These are phyloP conservation scores for Smittia aterrima DNA, from an alignment of 2,888 invertebrate genomes.

Conservation along the genomic window DNA sequence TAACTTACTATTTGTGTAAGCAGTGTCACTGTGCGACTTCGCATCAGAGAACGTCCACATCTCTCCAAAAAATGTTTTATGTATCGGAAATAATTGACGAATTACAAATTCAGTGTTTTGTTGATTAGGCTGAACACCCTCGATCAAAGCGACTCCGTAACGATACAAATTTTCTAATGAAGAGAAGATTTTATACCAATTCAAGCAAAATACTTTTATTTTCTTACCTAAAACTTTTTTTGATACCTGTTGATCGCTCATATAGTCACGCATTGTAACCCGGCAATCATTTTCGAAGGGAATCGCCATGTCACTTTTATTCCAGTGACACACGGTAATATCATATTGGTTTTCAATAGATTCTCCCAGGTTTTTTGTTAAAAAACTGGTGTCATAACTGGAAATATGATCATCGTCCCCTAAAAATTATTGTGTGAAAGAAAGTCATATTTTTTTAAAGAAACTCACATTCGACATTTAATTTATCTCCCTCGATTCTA, in stretches of 20 bases:
- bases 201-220: too few relatives aligned
- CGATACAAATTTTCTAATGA: conserved; percentile 50
- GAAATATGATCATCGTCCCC: conserved; percentile 63
- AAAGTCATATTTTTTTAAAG: neutral
- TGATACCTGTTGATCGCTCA: conserved; percentile 54
- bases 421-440: conserved; percentile 48
- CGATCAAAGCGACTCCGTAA: conserved; percentile 52
- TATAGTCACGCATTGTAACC: conserved; percentile 55
- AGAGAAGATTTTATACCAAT: too few relatives aligned
- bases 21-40: conserved; percentile 66
- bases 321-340: too few relatives aligned
- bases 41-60: conserved; percentile 66
- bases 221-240: conserved; percentile 56
- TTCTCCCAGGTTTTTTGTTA: conserved; percentile 45
- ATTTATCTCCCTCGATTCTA: conserved; percentile 48
- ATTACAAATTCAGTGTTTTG: conserved; percentile 55
- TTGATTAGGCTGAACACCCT: conserved; percentile 49
- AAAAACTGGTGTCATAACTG: conserved; percentile 56
- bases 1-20: conserved; percentile 61
- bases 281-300: neutral
- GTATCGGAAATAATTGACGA: conserved; percentile 25
- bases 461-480: conserved; percentile 59
- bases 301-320: conserved; percentile 52
- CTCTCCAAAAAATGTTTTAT: conserved; percentile 66
- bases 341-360: too few relatives aligned